These are phyloP conservation scores for Labia minor DNA, from an alignment of 2,888 invertebrate species.

Conservation along the genomic window DNA sequence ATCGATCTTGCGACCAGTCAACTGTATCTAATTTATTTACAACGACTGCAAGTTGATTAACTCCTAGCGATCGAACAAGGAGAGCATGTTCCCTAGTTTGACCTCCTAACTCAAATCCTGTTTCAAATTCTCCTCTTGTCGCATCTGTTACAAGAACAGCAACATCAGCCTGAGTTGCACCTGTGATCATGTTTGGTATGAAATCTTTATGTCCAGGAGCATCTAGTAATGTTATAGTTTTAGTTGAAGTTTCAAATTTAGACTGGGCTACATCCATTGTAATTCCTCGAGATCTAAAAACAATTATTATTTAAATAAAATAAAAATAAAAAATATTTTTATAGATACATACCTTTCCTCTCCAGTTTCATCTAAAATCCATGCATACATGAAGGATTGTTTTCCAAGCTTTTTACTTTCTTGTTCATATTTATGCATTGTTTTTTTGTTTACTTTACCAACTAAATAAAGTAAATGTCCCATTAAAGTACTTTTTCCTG, in stretches of 20 bases:
- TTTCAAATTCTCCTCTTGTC: slow-evolving; percentile 94
- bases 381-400: slow-evolving; percentile 95
- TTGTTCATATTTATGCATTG: slow-evolving; percentile 93
- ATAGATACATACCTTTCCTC: too few species aligned
- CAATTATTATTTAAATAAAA: slow-evolving; percentile 16
- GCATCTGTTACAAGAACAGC: slow-evolving; percentile 94
- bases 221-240: slow-evolving; percentile 75
- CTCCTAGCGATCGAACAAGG: slow-evolving; percentile 73
- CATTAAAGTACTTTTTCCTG: slow-evolving; percentile 95
- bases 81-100: slow-evolving; percentile 96
- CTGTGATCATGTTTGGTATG: slow-evolving; percentile 99
- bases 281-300: slow-evolving; percentile 71
- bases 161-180: slow-evolving; percentile 96
- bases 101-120: slow-evolving; percentile 95
- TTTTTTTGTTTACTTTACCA: slow-evolving; percentile 75
- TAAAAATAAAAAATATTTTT: slow-evolving; percentile 28
- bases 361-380: slow-evolving; percentile 97
- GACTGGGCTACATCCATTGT: slow-evolving; percentile 97
- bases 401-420: slow-evolving; percentile 96
- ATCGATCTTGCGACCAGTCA: slow-evolving; percentile 83
- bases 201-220: slow-evolving; percentile 99
- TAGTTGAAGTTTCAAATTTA: slow-evolving; percentile 78
- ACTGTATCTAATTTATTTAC: slow-evolving; percentile 97
- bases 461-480: slow-evolving; percentile 82
- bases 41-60: slow-evolving; percentile 86